phyloP scores from a whole-genome alignment of 2,113 vertebrate genomes.

The Meleagris gallopavo region DNA sequence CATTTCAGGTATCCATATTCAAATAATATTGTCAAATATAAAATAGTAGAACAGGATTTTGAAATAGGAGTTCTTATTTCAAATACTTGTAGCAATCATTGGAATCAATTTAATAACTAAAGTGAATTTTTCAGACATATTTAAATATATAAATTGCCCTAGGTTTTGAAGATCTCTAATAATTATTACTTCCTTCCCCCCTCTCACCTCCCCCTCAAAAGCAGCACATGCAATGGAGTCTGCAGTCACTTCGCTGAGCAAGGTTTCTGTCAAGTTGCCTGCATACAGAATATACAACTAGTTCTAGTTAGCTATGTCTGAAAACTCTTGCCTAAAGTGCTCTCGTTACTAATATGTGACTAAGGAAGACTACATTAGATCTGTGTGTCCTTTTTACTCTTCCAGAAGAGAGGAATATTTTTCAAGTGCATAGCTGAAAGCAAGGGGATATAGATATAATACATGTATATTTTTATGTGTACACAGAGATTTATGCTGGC shows the following conservation, averaged over 20 bases:
- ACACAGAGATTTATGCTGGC: not conserved
- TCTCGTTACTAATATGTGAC: conserved; percentile 14
- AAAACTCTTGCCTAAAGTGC: conserved; percentile 10
- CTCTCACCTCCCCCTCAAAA: too few relatives aligned
- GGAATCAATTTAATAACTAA: not conserved
- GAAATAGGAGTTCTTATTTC: not conserved
- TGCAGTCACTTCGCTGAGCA: not conserved
- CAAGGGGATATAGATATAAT: not conserved
- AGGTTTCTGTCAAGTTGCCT: not conserved
- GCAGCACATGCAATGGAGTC: not conserved
- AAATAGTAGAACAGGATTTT: not conserved
- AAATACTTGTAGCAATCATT: not conserved
- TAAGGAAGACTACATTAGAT: not conserved
- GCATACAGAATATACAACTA: not conserved
- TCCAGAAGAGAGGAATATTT: not conserved
- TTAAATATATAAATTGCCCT: not conserved
- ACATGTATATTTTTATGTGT: not conserved
- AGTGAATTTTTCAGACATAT: conserved; percentile 4
- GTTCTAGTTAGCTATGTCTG: not conserved
- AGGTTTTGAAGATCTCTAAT: not conserved
- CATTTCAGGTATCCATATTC: not conserved
- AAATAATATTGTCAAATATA: not conserved
- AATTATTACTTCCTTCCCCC: not conserved
- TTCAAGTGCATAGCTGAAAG: not conserved
- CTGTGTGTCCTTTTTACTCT: not conserved